Percentiles rank a stretch among this genome's conserved stretches.
Conservation (phyloP, 1,140 invertebrate species). For the Halictus rubicundus region DNA sequence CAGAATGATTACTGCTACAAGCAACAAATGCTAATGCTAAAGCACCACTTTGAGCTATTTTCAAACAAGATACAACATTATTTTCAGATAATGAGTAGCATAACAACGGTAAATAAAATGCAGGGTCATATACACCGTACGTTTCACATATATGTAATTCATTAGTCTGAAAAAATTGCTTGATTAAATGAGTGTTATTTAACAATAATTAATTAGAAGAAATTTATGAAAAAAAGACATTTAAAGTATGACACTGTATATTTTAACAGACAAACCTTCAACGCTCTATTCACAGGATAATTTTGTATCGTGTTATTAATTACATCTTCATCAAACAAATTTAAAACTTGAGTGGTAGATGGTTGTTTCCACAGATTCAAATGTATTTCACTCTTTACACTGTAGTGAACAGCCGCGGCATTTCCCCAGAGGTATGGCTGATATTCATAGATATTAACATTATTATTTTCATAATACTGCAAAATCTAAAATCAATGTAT, state of each 20-base stretch:
- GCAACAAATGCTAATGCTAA: constrained; percentile 85
- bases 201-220: background rate
- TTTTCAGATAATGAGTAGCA: constrained; percentile 84
- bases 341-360: constrained; percentile 86
- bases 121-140: constrained; percentile 84
- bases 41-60: constrained; percentile 84
- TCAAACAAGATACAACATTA: constrained; percentile 84
- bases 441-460: constrained; percentile 84
- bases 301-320: constrained; percentile 85
- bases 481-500: constrained; percentile 77
- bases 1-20: constrained; percentile 82
- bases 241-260: background rate
- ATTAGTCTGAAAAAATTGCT: constrained; percentile 24
- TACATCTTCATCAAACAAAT: constrained; percentile 84
- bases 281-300: constrained; percentile 81
- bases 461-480: constrained; percentile 83
- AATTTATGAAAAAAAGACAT: background rate
- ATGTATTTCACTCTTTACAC: constrained; percentile 83
- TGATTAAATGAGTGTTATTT: background rate
- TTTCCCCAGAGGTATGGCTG: constrained; percentile 91
- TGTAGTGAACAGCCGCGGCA: constrained; percentile 88
- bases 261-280: constrained; percentile 63
- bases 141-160: constrained; percentile 8
- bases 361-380: constrained; percentile 86
- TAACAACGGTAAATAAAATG: constrained; percentile 87